These are phyloP conservation scores for Pipistrellus kuhlii DNA, from an alignment of 2,797 vertebrate species.

Conservation along the genomic window DNA sequence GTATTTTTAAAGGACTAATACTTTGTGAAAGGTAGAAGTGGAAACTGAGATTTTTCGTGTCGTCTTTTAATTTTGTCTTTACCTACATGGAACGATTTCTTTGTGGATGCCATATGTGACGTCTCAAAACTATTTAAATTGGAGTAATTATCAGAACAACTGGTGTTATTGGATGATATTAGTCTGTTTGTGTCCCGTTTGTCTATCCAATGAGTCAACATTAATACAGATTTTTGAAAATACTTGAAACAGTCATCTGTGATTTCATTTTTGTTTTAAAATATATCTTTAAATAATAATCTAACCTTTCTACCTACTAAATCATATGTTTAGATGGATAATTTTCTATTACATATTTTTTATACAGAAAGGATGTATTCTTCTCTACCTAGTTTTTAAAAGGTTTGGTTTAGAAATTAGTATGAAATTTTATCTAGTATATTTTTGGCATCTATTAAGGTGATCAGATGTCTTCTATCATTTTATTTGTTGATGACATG, in stretches of 20 bases:
- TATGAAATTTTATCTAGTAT: not conserved
- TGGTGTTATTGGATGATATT: constrained; percentile 84
- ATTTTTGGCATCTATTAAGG: constrained; percentile 51
- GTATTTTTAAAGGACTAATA: constrained; percentile 85
- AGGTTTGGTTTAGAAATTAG: not conserved
- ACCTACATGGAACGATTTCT: constrained; percentile 81
- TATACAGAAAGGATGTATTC: not conserved
- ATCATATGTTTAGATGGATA: not conserved
- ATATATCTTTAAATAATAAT: constrained; percentile 22
- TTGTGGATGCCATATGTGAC: constrained; percentile 79
- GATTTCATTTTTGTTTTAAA: constrained; percentile 62
- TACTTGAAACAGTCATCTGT: constrained; percentile 52
- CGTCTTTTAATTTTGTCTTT: constrained; percentile 82
- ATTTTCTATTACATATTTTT: not conserved
- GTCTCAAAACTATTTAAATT: constrained; percentile 85
- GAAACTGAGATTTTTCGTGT: constrained; percentile 83
- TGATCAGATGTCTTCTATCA: constrained; percentile 41
- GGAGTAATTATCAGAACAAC: constrained; percentile 85
- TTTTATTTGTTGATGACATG: constrained; percentile 24
- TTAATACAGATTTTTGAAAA: constrained; percentile 77
- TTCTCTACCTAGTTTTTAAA: constrained; percentile 16
- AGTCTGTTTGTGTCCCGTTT: constrained; percentile 83
- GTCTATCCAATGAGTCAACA: constrained; percentile 78
- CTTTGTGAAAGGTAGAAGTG: constrained; percentile 83
- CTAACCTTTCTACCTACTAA: constrained; percentile 1